Evolutionary conservation across 2,888 invertebrate species (phyloP).

Genomic region (Oscheius sp.): DNA sequence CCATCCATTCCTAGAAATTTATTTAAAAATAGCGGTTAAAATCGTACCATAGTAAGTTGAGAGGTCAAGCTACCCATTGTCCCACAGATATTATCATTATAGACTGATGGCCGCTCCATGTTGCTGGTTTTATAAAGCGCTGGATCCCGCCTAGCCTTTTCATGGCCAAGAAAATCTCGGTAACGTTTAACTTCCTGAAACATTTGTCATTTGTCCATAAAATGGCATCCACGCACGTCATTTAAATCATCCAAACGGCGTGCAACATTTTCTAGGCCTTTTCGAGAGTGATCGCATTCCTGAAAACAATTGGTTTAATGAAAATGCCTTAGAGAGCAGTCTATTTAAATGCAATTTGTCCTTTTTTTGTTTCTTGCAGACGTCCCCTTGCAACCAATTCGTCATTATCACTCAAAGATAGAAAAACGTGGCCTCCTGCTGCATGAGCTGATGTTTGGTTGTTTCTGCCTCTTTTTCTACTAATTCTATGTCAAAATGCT

Average conservation of each 20-base stretch:
- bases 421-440: no score
- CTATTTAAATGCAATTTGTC: no score
- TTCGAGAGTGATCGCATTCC: constrained; percentile 65
- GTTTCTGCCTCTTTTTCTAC: not conserved
- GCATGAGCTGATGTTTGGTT: no score
- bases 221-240: constrained; percentile 49
- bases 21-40: not conserved
- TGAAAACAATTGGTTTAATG: constrained; percentile 37
- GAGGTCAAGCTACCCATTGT: constrained; percentile 56
- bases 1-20: constrained; percentile 59
- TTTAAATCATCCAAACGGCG: constrained; percentile 60
- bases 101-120: constrained; percentile 50
- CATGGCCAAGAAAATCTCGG: constrained; percentile 62
- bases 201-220: no score
- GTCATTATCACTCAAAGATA: no score
- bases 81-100: constrained; percentile 60
- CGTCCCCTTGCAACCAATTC: no score
- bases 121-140: constrained; percentile 61
- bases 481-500: not conserved
- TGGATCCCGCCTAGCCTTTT: constrained; percentile 61
- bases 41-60: constrained; percentile 54
- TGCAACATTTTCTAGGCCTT: constrained; percentile 55
- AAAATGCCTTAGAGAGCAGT: no score
- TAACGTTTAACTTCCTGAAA: constrained; percentile 60
- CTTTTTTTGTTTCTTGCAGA: no score